These are phyloP conservation scores for Condylura cristata DNA, from an alignment of 2,113 vertebrate genomes.

Conservation along the genomic window DNA sequence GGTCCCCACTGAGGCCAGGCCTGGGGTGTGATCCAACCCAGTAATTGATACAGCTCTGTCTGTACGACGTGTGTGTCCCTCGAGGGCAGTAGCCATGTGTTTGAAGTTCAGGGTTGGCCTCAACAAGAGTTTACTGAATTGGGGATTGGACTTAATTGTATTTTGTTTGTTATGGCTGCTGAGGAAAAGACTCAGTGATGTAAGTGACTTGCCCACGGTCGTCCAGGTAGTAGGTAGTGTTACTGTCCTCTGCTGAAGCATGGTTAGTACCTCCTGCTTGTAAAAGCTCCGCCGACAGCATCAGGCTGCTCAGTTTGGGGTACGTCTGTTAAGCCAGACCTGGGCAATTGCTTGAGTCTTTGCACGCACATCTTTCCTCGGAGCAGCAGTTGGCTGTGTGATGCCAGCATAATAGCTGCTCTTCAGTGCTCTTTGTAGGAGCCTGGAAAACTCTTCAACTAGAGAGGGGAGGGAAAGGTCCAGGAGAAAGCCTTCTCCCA, in stretches of 20 bases:
- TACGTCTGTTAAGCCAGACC: neutral
- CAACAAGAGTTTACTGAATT: neutral
- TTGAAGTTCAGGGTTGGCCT: neutral
- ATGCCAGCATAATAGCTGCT: conserved; percentile 19
- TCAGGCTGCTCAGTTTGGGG: neutral
- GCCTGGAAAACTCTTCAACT: conserved; percentile 53
- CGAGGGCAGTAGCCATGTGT: neutral
- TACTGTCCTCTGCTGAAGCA: neutral
- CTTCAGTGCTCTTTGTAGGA: conserved; percentile 44
- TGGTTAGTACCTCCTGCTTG: neutral
- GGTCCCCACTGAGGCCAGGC: neutral
- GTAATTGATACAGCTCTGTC: neutral
- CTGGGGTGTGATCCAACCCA: neutral
- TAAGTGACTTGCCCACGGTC: conserved; percentile 6
- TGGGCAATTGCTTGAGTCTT: neutral
- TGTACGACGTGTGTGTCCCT: neutral
- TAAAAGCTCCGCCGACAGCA: neutral
- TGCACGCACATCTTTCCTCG: neutral
- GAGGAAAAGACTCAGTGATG: neutral
- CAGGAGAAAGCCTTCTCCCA: conserved; percentile 65
- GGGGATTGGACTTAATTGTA: neutral
- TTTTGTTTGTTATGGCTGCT: neutral
- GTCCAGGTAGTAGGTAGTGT: neutral
- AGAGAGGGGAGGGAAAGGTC: conserved; percentile 37
- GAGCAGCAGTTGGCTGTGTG: neutral